A percentile compares a stretch with the other conserved stretches of the same genome.
phyloP scores from a whole-genome alignment of 2,113 vertebrate species.

The Hemibagrus wyckioides region DNA sequence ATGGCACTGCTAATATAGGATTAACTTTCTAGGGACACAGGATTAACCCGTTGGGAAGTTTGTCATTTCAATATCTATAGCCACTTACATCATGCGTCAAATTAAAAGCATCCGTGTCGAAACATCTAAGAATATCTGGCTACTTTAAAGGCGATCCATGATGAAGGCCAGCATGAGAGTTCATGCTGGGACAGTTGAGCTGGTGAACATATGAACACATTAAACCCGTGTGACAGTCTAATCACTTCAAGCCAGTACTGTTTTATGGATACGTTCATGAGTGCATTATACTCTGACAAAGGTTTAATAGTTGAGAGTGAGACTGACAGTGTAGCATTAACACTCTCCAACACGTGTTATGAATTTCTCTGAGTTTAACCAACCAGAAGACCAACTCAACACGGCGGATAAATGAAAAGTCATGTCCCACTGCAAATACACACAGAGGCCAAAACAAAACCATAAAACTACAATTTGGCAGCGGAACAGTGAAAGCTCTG shows the following conservation, averaged over 20 bases:
- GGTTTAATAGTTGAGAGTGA: background rate
- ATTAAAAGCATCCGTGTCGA: background rate
- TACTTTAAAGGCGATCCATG: background rate
- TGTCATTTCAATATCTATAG: constrained; percentile 25
- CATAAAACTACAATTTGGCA: constrained; percentile 41
- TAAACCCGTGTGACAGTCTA: constrained; percentile 15
- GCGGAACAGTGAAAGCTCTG: background rate
- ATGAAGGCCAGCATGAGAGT: constrained; percentile 8
- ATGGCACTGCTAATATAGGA: constrained; percentile 45
- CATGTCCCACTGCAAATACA: constrained; percentile 21
- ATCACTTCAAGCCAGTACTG: constrained; percentile 9
- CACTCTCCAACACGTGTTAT: constrained; percentile 31
- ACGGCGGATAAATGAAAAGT: constrained; percentile 36
- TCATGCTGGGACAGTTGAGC: background rate
- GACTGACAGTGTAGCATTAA: background rate
- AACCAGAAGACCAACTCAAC: constrained; percentile 29
- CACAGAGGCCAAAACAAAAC: constrained; percentile 46
- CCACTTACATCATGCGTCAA: constrained; percentile 25
- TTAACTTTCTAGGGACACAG: constrained; percentile 44
- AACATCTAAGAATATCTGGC: constrained; percentile 1
- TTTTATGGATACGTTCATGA: background rate
- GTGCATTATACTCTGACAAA: background rate
- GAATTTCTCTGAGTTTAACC: constrained; percentile 12
- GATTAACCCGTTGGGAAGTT: constrained; percentile 40
- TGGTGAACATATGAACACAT: constrained; percentile 10